Base-by-base conservation (phyloP, 2,888 invertebrate species). In the Xanthorhoe spadicearia region DNA sequence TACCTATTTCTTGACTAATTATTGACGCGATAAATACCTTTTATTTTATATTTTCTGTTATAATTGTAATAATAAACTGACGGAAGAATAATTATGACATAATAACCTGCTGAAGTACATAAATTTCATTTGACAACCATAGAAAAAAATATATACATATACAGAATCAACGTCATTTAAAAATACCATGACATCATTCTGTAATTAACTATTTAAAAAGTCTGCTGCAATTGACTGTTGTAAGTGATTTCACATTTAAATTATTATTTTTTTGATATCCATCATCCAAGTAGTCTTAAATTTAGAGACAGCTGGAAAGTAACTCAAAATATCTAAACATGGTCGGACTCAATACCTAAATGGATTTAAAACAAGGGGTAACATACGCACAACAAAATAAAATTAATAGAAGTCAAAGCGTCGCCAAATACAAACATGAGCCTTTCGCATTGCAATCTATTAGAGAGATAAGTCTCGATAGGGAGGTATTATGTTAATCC, bases 381-480 rank as follows among this genome's bases (percentile, higher is more conserved):
- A 85, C 86, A 88, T 84, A 84, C 85, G 84, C 85, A 85, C 85
- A 87, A 83, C 81, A 85, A 78, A 83, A 84, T 77, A 85, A 81
- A 83, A 86, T 86, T 74, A 82, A 89, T 88, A 85, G 84, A 85
- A 86, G 82, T 83, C 82, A 90, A 82, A 79, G 82, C 79, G 86
- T 87, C 87, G 87, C 88, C 85, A 89, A 87, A 87, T 84, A 89
- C 85, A 89, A 86, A 87, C 87, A 87, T 79, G 87, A 86, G 89
- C 88, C 87, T 85, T 90, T 92, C 92, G 92, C 92, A 89, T 81
- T 87, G 91, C 92, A 89, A 89, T 88, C 89, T 90, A 90, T 90
- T 89, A 89, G 85, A 84, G 83, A 89, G 88, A 90, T 87, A 89
- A 85, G 86, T 87, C 83, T 85, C 83, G 88, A 88, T 85, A 87